phyloP scores from a whole-genome alignment of 92 coral and sea anemone species.

The Phenganax subtilis region DNA sequence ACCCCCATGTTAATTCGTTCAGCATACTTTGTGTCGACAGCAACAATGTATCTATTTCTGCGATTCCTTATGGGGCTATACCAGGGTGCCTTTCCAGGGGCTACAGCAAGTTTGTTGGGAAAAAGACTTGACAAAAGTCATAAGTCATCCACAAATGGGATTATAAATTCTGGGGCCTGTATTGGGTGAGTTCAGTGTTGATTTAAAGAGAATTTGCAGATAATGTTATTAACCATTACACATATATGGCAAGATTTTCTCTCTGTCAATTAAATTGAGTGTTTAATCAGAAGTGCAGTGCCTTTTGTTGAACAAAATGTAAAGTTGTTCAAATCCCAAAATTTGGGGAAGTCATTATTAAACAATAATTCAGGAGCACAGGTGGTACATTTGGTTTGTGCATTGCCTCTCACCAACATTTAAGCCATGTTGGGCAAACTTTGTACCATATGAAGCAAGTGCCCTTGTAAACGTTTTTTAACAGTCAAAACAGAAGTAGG shows the following conservation, averaged over 20 bases:
- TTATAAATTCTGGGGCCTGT: slow-evolving; percentile 58
- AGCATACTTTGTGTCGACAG: slow-evolving; percentile 36
- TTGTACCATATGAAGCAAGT: too few species aligned
- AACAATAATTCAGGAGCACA: too few species aligned
- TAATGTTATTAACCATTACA: background rate
- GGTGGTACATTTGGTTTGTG: too few species aligned
- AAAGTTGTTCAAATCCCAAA: too few species aligned
- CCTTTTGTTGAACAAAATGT: too few species aligned
- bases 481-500: too few species aligned
- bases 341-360: too few species aligned
- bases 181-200: slow-evolving; percentile 53
- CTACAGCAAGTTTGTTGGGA: slow-evolving; percentile 62
- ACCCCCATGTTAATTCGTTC: slow-evolving; percentile 21
- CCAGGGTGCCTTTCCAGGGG: slow-evolving; percentile 54
- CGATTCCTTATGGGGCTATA: slow-evolving; percentile 12
- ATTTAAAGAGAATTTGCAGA: background rate
- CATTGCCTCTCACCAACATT: too few species aligned
- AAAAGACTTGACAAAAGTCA: slow-evolving; percentile 57
- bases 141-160: slow-evolving; percentile 56
- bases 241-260: background rate
- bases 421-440: too few species aligned
- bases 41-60: slow-evolving; percentile 39
- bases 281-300: too few species aligned
- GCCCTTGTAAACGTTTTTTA: too few species aligned
- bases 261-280: background rate